phyloP scores from a whole-genome alignment of 2,888 invertebrate genomes.

The Andrena minutula region DNA sequence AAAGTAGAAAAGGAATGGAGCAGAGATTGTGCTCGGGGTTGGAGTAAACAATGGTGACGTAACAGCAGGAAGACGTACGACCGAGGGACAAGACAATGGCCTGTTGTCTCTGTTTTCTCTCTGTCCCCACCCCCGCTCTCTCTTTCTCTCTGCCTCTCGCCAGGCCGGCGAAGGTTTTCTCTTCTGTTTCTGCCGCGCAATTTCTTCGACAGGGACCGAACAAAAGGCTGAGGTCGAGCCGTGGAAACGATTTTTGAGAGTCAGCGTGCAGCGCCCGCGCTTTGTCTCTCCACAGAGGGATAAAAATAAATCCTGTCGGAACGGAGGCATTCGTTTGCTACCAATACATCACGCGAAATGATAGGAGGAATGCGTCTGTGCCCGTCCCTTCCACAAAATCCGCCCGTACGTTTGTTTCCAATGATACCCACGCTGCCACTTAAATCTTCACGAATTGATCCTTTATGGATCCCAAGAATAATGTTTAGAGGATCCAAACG shows the following conservation, averaged over 20 bases:
- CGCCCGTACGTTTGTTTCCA: neutral
- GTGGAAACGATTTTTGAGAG: conserved; percentile 62
- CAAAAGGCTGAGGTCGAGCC: conserved; percentile 63
- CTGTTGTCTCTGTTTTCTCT: conserved; percentile 66
- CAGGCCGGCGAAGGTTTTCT: conserved; percentile 57
- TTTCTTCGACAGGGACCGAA: conserved; percentile 67
- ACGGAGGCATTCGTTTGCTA: conserved; percentile 26
- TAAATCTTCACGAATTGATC: conserved; percentile 5
- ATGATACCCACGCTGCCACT: neutral
- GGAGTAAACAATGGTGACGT: conserved; percentile 79
- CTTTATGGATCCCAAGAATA: neutral
- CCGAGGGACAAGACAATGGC: conserved; percentile 78
- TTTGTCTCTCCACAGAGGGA: conserved; percentile 52
- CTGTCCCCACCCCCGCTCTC: conserved; percentile 54
- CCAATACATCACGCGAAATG: conserved; percentile 13
- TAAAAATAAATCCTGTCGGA: conserved; percentile 56
- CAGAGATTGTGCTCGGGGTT: conserved; percentile 52
- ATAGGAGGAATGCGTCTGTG: neutral
- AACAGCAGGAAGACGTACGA: conserved; percentile 78
- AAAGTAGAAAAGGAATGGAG: conserved; percentile 59
- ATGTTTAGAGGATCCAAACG: neutral
- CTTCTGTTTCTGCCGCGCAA: conserved; percentile 64
- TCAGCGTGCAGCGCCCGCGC: conserved; percentile 39
- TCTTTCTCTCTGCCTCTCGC: conserved; percentile 48
- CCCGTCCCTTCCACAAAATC: neutral